Evolutionary conservation across 2,797 vertebrate genomes (phyloP), one percentile per base, ranked within the genome.

Genomic region (Cryptoblepharus egeriae): DNA sequence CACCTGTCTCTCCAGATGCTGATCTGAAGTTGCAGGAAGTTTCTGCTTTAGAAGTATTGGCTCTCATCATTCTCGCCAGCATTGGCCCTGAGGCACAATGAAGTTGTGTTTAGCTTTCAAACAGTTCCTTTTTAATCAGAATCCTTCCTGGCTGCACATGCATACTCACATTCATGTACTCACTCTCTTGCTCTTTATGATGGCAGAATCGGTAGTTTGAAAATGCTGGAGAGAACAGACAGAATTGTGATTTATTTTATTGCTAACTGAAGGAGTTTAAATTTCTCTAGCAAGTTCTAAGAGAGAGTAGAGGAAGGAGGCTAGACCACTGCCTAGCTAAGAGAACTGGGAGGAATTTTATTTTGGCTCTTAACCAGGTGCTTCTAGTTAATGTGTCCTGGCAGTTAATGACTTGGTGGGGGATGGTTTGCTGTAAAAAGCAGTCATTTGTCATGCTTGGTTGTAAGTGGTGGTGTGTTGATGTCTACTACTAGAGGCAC

Each of bases 381-480:
- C 89, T 93, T 86, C 86, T 92, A 61, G 91, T 94, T 94, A 94
- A 93, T 91, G 88, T 90, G 90, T 92, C 89, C 91, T 92, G 90
- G 82, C 82, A 90, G 89, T 91, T 93, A 91, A 93, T 87, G 84
- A 85, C 87, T 84, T 20, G 80, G 83, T 90, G 88, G 91, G 49
- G 85, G 85, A 89, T 87, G 88, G 88, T 86, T 93, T 87, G 87
- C 89, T 89, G 87, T 90, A 89, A 92, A 93, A 78, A 79, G 70
- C 35, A 49, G 75, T 90, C 89, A 88, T 71, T 81, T 94, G 0
- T 3, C 90, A 82, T 84, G 72, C 89, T 89, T 87, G 79, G 89
- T 85, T 74, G 70, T 82, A 85, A 74, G 79, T 55, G 55, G 68
- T 22, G n/a, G 63, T 78, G 83, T 77, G 87, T 92, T 92, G 90